phyloP scores from a whole-genome alignment of 2,113 vertebrate species.

The Coracopsis vasa region DNA sequence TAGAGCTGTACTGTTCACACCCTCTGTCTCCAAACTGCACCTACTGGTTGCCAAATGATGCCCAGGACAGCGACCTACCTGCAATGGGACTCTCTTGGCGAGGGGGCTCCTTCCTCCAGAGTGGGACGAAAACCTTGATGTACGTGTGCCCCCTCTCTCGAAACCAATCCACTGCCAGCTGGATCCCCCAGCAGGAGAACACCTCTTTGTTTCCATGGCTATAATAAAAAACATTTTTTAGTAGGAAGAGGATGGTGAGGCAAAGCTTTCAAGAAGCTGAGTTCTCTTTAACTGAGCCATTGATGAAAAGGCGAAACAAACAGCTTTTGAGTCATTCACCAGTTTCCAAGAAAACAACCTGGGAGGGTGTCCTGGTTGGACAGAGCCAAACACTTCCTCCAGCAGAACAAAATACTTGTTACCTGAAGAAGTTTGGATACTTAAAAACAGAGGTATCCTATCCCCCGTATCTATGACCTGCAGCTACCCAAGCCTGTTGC shows the following conservation, averaged over 20 bases:
- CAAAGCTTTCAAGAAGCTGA: neutral
- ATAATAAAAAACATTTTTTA: neutral
- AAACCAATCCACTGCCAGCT: conserved; percentile 91
- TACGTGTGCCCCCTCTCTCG: conserved; percentile 82
- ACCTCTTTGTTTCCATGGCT: conserved; percentile 90
- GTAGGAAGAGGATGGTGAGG: neutral
- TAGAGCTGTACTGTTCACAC: neutral
- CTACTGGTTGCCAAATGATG: neutral
- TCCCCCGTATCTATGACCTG: neutral
- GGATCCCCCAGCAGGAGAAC: conserved; percentile 90
- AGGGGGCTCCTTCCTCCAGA: conserved; percentile 88
- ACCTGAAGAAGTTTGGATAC: neutral
- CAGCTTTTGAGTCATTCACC: neutral
- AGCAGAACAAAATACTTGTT: neutral
- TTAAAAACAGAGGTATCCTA: neutral
- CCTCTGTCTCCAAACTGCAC: neutral
- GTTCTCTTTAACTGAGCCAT: neutral
- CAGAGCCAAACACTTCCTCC: neutral
- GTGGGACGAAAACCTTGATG: conserved; percentile 91
- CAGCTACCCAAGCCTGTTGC: neutral
- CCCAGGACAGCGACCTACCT: conserved; percentile 68
- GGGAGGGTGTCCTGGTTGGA: neutral
- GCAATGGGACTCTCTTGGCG: conserved; percentile 83
- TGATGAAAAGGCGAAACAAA: neutral
- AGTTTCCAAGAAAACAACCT: neutral